Evolutionary conservation across 2,113 vertebrate genomes (phyloP).

Genomic region (Atrichornis clamosus): DNA sequence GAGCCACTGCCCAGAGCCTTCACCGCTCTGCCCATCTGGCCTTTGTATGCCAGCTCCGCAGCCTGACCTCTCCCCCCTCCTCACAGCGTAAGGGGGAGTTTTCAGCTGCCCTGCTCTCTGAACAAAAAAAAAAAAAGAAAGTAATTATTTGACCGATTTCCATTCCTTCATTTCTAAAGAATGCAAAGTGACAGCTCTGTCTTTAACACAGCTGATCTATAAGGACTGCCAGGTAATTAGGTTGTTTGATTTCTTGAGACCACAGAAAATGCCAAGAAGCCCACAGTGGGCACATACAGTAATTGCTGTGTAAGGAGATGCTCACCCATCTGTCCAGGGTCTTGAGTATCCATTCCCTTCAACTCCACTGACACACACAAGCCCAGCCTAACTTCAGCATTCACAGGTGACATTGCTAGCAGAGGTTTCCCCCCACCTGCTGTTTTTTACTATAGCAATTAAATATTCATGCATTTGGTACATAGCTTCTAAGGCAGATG

Average conservation of each 20-base stretch:
- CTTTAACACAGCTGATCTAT: neutral
- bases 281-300: fast-evolving
- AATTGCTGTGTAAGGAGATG: neutral
- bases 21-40: neutral
- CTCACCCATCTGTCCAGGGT: neutral
- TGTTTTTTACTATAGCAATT: neutral
- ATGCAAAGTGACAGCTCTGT: neutral
- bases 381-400: neutral
- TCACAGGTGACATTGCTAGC: neutral
- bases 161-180: neutral
- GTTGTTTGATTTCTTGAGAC: neutral
- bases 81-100: fast-evolving
- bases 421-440: neutral
- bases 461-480: neutral
- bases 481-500: neutral
- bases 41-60: neutral
- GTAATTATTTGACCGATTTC: neutral
- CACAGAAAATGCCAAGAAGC: neutral
- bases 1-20: neutral
- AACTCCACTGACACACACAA: neutral
- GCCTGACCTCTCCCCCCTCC: neutral
- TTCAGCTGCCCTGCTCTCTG: neutral
- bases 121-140: neutral
- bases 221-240: neutral
- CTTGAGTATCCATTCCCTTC: neutral